Base-by-base conservation (phyloP, 2,888 invertebrate species). In the Panopea generosa region DNA sequence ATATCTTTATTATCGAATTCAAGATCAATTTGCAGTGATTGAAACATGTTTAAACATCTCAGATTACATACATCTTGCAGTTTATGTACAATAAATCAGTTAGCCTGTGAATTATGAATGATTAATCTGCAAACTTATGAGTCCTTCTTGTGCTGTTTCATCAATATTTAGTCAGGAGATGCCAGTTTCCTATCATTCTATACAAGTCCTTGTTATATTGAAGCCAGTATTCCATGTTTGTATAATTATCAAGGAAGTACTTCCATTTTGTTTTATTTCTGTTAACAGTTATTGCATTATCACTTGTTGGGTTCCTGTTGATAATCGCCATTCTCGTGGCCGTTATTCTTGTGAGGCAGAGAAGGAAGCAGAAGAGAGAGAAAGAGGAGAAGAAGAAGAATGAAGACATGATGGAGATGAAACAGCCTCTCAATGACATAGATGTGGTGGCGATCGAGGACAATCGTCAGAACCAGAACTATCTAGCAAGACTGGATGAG, bases 401-500 rank as follows among this genome's bases (percentile, higher is more conserved):
- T 29, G 68, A 76, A 40, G 68, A 74, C 27, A 75, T 77, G 18
- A 66, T 84, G 53, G 90, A 90, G 65, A 62, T 88, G 65, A 89
- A 87, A 53, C 82, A 87, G 57, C 89, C 88, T 0, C 72, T 89
- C 26, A 83, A 86, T 49, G 70, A 79, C 52, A 45, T 33, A 22
- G 63, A 76, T 27, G 70, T 59, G 49, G 70, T 59, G 53, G 40
- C 69, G n/a, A 22, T 82, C 50, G 20, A 38, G 14, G 72, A 80
- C 50, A 63, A 77, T 61, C 74, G 73, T 29, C 72, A 71, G 57
- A 77, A 68, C 59, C 67, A 84, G 40, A 87, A 85, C 55, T 88
- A 89, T 66, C 73, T 90, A 22, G 90, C 90, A 18, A 84, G 86
- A 26, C 83, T 89, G 49, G 90, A 90, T 82, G 90, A 90, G 69